Conservation (phyloP, 1,140 invertebrate genomes). For the Brachionus angularis region DNA sequence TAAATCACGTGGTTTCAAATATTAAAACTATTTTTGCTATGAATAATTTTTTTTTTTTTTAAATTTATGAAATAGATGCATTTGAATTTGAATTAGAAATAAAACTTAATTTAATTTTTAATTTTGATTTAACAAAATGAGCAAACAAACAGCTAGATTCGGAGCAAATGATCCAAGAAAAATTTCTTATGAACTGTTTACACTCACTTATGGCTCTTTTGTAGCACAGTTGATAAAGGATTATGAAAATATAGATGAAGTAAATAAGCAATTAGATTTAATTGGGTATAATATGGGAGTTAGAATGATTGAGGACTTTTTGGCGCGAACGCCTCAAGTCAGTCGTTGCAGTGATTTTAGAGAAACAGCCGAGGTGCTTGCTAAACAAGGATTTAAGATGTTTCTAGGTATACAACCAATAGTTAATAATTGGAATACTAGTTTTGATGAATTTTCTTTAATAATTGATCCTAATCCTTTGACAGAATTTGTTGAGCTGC, state of each 20-base stretch:
- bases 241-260: slow-evolving; percentile 91
- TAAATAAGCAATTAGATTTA: slow-evolving; percentile 62
- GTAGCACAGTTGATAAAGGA: slow-evolving; percentile 95
- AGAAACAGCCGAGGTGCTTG: slow-evolving; percentile 94
- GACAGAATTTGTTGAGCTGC: slow-evolving; percentile 96
- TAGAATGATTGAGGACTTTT: slow-evolving; percentile 91
- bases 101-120: slow-evolving; percentile 1
- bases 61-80: no score
- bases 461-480: slow-evolving; percentile 86
- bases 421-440: slow-evolving; percentile 84
- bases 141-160: slow-evolving; percentile 6
- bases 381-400: slow-evolving; percentile 73
- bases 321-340: slow-evolving; percentile 77
- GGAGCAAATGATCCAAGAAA: slow-evolving; percentile 9
- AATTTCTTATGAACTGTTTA: slow-evolving; percentile 72
- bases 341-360: slow-evolving; percentile 87
- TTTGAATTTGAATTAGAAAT: not conserved
- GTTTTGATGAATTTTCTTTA: slow-evolving; percentile 92
- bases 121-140: slow-evolving; percentile 9
- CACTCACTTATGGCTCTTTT: slow-evolving; percentile 91
- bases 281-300: slow-evolving; percentile 96
- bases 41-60: no score
- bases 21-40: no score
- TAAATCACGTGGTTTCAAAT: no score
- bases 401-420: slow-evolving; percentile 84